Base-by-base conservation (phyloP, 2,797 vertebrate species). In the Chaetophractus vellerosus region DNA sequence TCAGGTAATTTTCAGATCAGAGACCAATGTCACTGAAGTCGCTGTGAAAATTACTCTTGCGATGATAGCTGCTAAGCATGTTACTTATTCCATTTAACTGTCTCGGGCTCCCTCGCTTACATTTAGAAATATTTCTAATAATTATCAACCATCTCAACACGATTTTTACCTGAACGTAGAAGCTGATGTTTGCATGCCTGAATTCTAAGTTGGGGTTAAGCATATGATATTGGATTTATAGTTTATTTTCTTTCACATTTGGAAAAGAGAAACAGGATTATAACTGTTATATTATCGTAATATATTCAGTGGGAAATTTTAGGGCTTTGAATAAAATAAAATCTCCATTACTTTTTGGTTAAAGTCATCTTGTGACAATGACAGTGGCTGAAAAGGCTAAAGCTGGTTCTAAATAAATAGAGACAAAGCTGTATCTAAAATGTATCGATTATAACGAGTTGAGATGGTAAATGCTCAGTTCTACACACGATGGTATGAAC, bases 41-140 rank as follows among this genome's bases (percentile, higher is more conserved):
- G 7, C 9, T 14, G 0, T 4, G 41, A 72, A 21, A 9, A 5
- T 52, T 1, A 0, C 8, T 45, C 28, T 68, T n/a, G 59, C 33
- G 24, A 19, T 15, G 15, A 26, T 24, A 1, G 8, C 7, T 5
- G 45, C 15, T 6, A 0, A 6, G 14, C 4, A 5, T 0, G 0
- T 2, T 9, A 28, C 33, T 26, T 11, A 4, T 9, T 36, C 16
- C 12, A 26, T 38, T 28, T 4, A 23, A 0, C 18, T 3, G 12
- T 15, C 14, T 15, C 23, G 31, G 10, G 6, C 19, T 38, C 31
- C 7, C 6, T n/a, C 11, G 15, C 19, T 9, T n/a, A 23, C 5
- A 31, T 3, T 82, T 48, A 45, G 12, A 66, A 66, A 33, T 33
- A 18, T n/a, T 23, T 82, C 21, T 33, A 4, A 33, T 9, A 33